Percentiles rank a stretch among this genome's conserved stretches.
Evolutionary conservation across 2,113 vertebrate genomes (phyloP).

Genomic region (Oceanodroma tethys): DNA sequence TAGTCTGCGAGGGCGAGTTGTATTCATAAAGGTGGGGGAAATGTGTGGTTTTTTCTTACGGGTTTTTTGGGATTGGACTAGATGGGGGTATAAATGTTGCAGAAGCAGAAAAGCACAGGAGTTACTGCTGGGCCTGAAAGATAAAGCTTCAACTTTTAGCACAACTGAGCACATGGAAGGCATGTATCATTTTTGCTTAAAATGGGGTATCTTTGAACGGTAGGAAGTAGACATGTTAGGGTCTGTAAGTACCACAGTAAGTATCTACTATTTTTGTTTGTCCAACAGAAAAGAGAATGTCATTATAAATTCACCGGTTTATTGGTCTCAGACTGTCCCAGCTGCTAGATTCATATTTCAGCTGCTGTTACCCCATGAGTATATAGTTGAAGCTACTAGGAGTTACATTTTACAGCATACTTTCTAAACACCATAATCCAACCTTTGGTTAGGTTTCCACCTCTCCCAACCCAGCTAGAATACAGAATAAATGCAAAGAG

Average conservation of each 20-base stretch:
- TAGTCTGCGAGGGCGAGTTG: background rate
- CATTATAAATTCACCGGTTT: background rate
- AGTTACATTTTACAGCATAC: background rate
- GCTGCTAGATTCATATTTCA: background rate
- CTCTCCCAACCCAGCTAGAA: background rate
- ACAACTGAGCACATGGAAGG: background rate
- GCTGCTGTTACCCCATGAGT: background rate
- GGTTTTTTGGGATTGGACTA: background rate
- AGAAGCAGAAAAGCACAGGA: background rate
- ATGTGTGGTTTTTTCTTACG: fast-evolving
- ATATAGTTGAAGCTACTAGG: background rate
- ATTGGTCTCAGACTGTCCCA: background rate
- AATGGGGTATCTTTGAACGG: background rate
- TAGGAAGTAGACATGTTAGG: background rate
- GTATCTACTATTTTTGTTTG: background rate
- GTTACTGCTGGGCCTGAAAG: background rate
- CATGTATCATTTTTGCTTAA: background rate
- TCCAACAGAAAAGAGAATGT: background rate
- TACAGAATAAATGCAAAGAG: background rate
- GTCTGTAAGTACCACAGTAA: background rate
- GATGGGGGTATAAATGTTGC: background rate
- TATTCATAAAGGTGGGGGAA: background rate
- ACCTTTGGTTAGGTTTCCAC: background rate
- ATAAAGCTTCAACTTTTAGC: background rate
- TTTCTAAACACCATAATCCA: background rate